These are phyloP conservation scores for Podotricha telesiphe DNA, from an alignment of 2,888 invertebrate species.

Conservation along the genomic window DNA sequence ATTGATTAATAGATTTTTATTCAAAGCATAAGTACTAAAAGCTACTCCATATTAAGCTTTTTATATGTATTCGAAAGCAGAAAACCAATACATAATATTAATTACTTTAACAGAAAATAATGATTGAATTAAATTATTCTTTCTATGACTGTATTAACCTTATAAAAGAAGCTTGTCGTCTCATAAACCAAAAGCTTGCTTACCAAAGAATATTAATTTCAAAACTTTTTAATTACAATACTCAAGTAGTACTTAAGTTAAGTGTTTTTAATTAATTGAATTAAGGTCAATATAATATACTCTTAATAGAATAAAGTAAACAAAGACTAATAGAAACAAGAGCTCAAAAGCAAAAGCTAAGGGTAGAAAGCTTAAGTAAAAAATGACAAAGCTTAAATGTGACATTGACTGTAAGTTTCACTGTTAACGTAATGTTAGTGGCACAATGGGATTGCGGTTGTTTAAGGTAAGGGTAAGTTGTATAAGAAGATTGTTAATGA, in stretches of 20 bases:
- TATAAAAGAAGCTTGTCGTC: neutral
- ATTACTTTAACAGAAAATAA: neutral
- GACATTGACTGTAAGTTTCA: constrained; percentile 55
- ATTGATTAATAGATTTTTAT: neutral
- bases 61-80: too few relatives aligned
- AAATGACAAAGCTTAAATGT: constrained; percentile 45
- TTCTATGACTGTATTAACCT: neutral
- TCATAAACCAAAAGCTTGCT: neutral
- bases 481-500: neutral
- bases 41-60: too few relatives aligned
- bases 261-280: constrained; percentile 12
- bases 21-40: neutral
- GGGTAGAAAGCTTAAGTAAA: constrained; percentile 32
- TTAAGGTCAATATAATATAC: neutral
- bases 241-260: neutral
- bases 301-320: constrained; percentile 18
- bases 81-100: neutral
- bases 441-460: constrained; percentile 64
- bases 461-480: constrained; percentile 56
- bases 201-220: constrained; percentile 11
- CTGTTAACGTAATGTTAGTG: constrained; percentile 25
- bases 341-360: constrained; percentile 23
- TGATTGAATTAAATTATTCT: neutral
- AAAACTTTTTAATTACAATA: constrained; percentile 15
- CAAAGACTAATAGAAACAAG: constrained; percentile 33